Evolutionary conservation across 1,140 invertebrate species (phyloP).

Genomic region (Saccostrea echinata): DNA sequence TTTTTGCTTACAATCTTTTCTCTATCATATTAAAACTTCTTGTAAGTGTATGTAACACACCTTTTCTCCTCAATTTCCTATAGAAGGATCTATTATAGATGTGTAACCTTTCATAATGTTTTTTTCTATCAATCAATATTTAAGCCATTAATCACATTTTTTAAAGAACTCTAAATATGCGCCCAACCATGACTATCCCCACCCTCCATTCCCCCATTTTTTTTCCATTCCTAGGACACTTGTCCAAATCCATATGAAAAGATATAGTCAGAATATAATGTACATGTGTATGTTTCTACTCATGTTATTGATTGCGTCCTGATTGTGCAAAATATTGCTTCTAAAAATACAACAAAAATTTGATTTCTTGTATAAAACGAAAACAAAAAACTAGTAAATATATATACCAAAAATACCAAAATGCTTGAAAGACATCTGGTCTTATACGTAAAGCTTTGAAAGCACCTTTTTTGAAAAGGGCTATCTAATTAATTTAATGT

Average conservation of each 20-base stretch:
- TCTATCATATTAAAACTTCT: too few relatives aligned
- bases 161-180: too few relatives aligned
- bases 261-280: not conserved
- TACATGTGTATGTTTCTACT: not conserved
- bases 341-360: conserved; percentile 38
- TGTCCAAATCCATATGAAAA: not conserved
- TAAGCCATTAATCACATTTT: too few relatives aligned
- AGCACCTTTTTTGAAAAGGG: conserved; percentile 9
- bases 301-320: conserved; percentile 4
- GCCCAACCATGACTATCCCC: too few relatives aligned
- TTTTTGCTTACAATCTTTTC: too few relatives aligned
- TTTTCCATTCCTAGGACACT: not conserved
- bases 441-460: conserved; percentile 9
- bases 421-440: conserved; percentile 42
- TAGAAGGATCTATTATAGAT: not conserved
- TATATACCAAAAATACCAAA: conserved; percentile 18
- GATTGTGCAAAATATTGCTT: conserved; percentile 27
- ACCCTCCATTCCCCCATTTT: not conserved
- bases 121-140: too few relatives aligned
- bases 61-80: not conserved
- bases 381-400: conserved; percentile 34
- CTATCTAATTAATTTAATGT: not conserved
- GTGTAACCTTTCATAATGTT: not conserved
- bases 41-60: not conserved
- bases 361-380: conserved; percentile 18